Evolutionary conservation across 2,888 invertebrate genomes (phyloP), one percentile per base, ranked within the genome.

Genomic region (Heliconius aoede): DNA sequence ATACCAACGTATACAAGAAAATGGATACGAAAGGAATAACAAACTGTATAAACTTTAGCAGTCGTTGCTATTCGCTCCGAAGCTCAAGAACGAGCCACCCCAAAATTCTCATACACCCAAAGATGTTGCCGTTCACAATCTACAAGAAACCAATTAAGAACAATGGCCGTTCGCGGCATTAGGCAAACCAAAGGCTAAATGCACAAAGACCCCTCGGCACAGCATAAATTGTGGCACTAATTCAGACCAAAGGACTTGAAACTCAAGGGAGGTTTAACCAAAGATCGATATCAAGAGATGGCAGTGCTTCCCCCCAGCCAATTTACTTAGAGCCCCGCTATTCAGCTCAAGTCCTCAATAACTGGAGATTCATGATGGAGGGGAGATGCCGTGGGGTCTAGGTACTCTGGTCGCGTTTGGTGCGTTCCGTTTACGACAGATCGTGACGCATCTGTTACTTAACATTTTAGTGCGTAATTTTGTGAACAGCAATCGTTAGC

Each of bases 261-360:
- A 89, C 90, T 89, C 90, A 87, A 89, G 93, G 92, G 93, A 92
- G 89, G 86, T 83, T 81, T 85, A 83, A 86, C 88, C 90, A 89
- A 89, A 94, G 93, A 94, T 94, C 93, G 92, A 93, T 93, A 93
- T 91, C 91, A 89, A 90, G 88, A 89, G 90, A 88, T 88, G 86
- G 87, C 89, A 89, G 90, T 91, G 90, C 88, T 86, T 85, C 89
- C 90, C 90, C 90, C 91, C 87, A 86, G 83, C 91, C 92, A 89
- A 85, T 86, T 79, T 83, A 85, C 76, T 76, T 74, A 84, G 93
- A 88, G 83, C 92, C 86, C 87, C 87, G 85, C 83, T 85, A 87
- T 87, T 88, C 80, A 80, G 78, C 78, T 75, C 77, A 78, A 78
- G 79, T 81, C 80, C 78, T 79, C 80, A 79, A 82, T 81, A 80